A percentile compares a stretch with the other conserved stretches of the same genome.
These are phyloP conservation scores for Hyperoodon ampullatus DNA, from an alignment of 2,113 vertebrate species.

Conservation along the genomic window DNA sequence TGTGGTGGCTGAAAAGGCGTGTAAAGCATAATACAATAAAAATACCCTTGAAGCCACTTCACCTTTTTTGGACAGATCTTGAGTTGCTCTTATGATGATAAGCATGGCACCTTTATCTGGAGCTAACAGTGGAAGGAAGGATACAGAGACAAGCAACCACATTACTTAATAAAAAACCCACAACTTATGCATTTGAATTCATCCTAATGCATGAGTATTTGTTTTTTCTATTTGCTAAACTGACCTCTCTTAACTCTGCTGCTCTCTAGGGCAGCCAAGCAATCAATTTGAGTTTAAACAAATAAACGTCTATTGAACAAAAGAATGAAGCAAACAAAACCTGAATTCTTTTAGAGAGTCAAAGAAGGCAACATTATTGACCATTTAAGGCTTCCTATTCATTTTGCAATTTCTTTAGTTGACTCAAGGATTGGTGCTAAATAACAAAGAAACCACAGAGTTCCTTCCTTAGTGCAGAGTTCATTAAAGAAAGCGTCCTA, in stretches of 20 bases:
- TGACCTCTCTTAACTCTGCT: constrained; percentile 20
- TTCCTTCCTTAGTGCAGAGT: neutral
- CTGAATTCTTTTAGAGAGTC: constrained; percentile 7
- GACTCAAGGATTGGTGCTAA: neutral
- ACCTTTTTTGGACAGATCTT: neutral
- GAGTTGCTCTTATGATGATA: constrained; percentile 7
- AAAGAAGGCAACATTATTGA: neutral
- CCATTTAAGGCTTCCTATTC: neutral
- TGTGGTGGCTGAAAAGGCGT: constrained; percentile 47
- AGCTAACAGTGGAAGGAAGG: neutral
- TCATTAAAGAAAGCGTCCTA: neutral
- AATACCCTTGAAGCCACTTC: constrained; percentile 48
- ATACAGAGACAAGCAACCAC: neutral
- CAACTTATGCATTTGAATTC: constrained; percentile 46
- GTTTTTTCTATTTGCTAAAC: constrained; percentile 49
- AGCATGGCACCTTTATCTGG: neutral
- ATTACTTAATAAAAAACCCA: neutral
- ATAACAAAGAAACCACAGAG: neutral
- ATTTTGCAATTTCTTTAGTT: neutral
- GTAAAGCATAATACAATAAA: constrained; percentile 46
- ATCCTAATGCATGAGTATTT: constrained; percentile 14
- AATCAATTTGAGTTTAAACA: constrained; percentile 64
- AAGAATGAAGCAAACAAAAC: constrained; percentile 37
- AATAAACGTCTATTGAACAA: constrained; percentile 59
- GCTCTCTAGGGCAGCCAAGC: constrained; percentile 36